Base-by-base conservation (phyloP, 2,888 invertebrate species). In the Rhagium mordax region DNA sequence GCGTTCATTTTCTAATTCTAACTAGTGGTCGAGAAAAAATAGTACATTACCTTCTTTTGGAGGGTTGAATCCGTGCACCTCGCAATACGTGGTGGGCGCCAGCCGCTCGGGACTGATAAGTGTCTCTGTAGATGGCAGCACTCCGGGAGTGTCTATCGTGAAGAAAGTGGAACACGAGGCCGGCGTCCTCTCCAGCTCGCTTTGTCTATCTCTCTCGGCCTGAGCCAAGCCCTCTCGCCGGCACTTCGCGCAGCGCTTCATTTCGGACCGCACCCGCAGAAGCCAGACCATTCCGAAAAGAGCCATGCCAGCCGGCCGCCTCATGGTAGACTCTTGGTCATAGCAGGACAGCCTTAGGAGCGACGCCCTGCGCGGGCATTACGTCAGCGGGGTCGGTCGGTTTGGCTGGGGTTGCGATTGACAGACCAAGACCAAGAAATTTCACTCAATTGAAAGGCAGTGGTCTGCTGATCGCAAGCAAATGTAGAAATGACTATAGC, bases 221-320 rank as follows among this genome's bases (percentile, higher is more conserved):
- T 24, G 71, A 16, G 53, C 61, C n/a, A 66, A 16, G 53, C 51
- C 79, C 76, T 85, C 83, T 62, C 86, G 84, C 81, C 91, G 90
- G 88, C 93, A 93, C 85, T 93, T 93, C 71, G 93, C 91, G 89
- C 93, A 94, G 79, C 93, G 92, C 87, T 94, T 93, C 88, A 94
- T 92, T 86, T 94, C 94, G 82, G 94, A 93, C 88, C 94, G 93
- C 88, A 94, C 93, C 85, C 94, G 93, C 87, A 94, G 88, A 88
- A 94, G 91, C 94, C 94, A 94, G 89, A 94, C 94, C 92, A 94
- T 93, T 89, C 94, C 94, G 91, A 95, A 94, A 85, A 94, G 92
- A 91, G 95, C 95, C 94, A 94, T 94, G 90, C 91, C 92, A 89
- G 72, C 77, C 74, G 82, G 82, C 78, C 81, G 82, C 82, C 79